Base-by-base conservation (phyloP, 2,797 vertebrate genomes). In the Thalassophryne amazonica region DNA sequence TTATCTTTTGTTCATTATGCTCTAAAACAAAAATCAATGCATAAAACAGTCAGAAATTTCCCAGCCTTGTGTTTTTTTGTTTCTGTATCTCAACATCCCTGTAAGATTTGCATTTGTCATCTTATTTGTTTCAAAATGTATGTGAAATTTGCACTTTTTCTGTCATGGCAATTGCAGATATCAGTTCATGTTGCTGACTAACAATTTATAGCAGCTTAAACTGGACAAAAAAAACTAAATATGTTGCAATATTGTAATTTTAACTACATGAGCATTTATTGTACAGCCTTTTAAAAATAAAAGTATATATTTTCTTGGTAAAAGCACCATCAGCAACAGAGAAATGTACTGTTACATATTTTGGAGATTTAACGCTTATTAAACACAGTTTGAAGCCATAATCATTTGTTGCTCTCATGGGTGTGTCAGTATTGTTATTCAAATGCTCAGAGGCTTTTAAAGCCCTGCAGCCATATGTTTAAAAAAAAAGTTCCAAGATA, bases 371-470 rank as follows among this genome's bases (percentile, higher is more conserved):
- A 23, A 33, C 30, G 35, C 31, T 32, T 33, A 57, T 50, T 47
- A 42, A 62, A 20, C 20, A 29, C 49, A 42, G 39, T 55, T 60
- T 59, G 25, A 83, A 84, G 81, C 64, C 73, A 80, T 76, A 29
- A n/a, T 48, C n/a, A n/a, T n/a, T n/a, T n/a, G n/a, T n/a, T 9
- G n/a, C 24, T 20, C 21, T 60, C 45, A 32, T 37, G 32, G 36
- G 14, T 42, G 31, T 46, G 38, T 33, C 28, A 11, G 35, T 50
- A 15, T 57, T 31, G 33, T 23, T 37, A 22, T 28, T 25, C 28
- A 52, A 39, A 50, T 38, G n/a, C 48, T 25, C 25, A 17, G 13
- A 57, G 4, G 15, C 43, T n/a, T 49, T 16, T 3, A 57, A 23
- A 30, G 41, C 23, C 24, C 56, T 49, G 20, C 37, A 56, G 42